Base-by-base conservation (phyloP, 2,888 invertebrate species). In the Folsomia candida region DNA sequence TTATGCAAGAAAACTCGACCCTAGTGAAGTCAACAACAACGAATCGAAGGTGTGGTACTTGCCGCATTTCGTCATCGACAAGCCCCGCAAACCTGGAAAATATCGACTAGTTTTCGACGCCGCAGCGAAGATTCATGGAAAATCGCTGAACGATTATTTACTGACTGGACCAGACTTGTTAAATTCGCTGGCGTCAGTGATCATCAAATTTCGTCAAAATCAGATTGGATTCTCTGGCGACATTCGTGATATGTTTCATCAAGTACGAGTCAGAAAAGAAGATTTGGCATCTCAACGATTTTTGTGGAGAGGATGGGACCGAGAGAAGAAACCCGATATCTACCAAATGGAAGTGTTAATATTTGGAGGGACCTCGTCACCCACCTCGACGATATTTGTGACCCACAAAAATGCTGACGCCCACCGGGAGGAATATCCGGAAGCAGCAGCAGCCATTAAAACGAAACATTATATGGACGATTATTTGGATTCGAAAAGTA, bases 21-120 rank as follows among this genome's bases (percentile, higher is more conserved):
- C 2, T 24, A 60, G 51, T 9, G 71, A 73, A 28, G 60, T 4
- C 11, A 20, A 14, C 0, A 20, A 11, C 3, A 1, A 9, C 1
- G n/a, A 14, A 20, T 4, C 22, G 2, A 51, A 51, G 18, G 69
- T 58, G 6, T 78, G 70, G 73, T 76, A 74, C 28, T 27, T 79
- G 0, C 77, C 77, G 1, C 77, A 79, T 51, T 76, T 77, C 68
- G 71, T 65, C 0, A 76, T 76, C 1, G 25, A 20, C 0, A 74
- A 70, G 20, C 70, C 69, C 2, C 75, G 74, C 29, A 78, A 79
- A 51, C 74, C 79, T 1, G 67, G 47, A 1, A 79, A 78, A 25
- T n/a, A 78, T 0, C 51, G 79, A n/a, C n/a, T n/a, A n/a, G n/a
- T n/a, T n/a, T n/a, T n/a, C n/a, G n/a, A n/a, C n/a, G n/a, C n/a